phyloP scores from a whole-genome alignment of 2,888 invertebrate species.

The Leptarthrus brevirostris region DNA sequence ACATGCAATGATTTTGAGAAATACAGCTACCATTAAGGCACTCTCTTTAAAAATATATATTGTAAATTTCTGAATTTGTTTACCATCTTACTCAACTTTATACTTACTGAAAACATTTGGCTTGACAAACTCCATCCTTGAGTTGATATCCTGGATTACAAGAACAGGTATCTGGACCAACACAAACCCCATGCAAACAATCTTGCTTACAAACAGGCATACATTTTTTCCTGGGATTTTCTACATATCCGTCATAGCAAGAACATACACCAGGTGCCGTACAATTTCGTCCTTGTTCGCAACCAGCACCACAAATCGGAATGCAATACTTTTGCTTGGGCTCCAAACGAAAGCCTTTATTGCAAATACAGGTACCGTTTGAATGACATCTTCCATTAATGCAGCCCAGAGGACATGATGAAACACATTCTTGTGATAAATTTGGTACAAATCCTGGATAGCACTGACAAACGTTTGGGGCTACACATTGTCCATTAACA shows the following conservation, averaged over 20 bases:
- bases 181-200: constrained; percentile 61
- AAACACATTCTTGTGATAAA: constrained; percentile 45
- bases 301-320: constrained; percentile 67
- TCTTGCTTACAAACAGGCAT: constrained; percentile 55
- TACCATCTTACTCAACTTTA: not conserved
- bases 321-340: constrained; percentile 69
- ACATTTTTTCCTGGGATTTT: constrained; percentile 54
- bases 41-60: constrained; percentile 62
- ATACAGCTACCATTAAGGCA: constrained; percentile 69
- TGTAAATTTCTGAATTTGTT: not conserved
- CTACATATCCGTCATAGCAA: constrained; percentile 56
- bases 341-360: constrained; percentile 70
- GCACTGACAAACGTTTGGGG: constrained; percentile 69
- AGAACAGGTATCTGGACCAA: constrained; percentile 64
- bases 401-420: constrained; percentile 63
- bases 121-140: constrained; percentile 21
- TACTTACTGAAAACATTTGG: constrained; percentile 11
- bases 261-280: constrained; percentile 57
- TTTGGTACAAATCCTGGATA: constrained; percentile 59
- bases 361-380: constrained; percentile 71
- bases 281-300: constrained; percentile 56
- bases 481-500: constrained; percentile 68
- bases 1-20: constrained; percentile 64
- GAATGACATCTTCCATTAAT: constrained; percentile 72
- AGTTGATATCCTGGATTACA: constrained; percentile 61